These are phyloP conservation scores for Pachyseris speciosa DNA, from an alignment of 64 coral and sea anemone species.

Conservation along the genomic window DNA sequence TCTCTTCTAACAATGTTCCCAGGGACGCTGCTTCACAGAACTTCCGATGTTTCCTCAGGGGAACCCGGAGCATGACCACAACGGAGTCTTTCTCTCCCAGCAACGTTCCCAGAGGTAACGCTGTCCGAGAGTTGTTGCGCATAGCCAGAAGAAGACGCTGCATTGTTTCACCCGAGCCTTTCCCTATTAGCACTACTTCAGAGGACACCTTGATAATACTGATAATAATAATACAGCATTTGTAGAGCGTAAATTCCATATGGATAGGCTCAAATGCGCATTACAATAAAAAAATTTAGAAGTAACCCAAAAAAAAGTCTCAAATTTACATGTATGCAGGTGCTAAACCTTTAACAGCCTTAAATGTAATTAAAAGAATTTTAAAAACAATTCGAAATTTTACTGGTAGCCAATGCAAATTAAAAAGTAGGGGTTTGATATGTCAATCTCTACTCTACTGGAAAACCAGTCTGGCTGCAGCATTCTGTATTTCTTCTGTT, in stretches of 20 bases:
- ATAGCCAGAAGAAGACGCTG: background rate
- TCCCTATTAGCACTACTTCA: background rate
- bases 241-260: too few species aligned
- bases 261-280: too few species aligned
- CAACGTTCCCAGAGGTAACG: background rate
- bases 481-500: slow-evolving; percentile 17
- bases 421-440: slow-evolving; percentile 10
- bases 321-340: background rate
- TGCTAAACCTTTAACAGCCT: background rate
- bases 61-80: too few species aligned
- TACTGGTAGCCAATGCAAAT: slow-evolving; percentile 3
- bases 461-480: slow-evolving; percentile 5
- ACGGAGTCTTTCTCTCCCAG: background rate
- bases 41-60: too few species aligned
- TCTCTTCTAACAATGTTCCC: too few species aligned
- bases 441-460: background rate
- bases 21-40: too few species aligned
- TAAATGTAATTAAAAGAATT: slow-evolving; percentile 15
- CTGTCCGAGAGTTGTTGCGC: background rate
- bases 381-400: background rate
- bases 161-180: background rate
- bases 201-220: too few species aligned
- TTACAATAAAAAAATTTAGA: too few species aligned
- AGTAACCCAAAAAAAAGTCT: too few species aligned
- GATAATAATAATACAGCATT: too few species aligned